These are phyloP conservation scores for Sarcophaga peregrina DNA, from an alignment of 1,140 invertebrate species.

Conservation along the genomic window DNA sequence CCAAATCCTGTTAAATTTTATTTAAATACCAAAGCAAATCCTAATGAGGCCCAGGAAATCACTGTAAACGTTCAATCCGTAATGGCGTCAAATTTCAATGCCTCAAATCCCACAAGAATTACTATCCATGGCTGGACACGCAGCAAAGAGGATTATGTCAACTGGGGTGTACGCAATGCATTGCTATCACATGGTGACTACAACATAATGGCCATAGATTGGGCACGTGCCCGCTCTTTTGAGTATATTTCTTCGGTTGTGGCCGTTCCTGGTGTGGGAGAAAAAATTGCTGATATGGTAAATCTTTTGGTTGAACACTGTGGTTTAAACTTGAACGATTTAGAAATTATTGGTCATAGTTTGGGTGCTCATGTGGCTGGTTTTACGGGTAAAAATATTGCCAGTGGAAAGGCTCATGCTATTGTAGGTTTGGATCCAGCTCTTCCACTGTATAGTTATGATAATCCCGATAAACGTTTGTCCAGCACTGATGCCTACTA, in stretches of 20 bases:
- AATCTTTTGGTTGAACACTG: conserved; percentile 63
- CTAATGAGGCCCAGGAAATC: conserved; percentile 38
- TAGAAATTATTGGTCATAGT: conserved; percentile 74
- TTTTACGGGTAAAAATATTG: conserved; percentile 67
- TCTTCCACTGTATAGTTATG: conserved; percentile 62
- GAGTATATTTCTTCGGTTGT: conserved; percentile 65
- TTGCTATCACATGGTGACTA: conserved; percentile 69
- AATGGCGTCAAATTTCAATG: conserved; percentile 29
- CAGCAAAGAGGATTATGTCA: conserved; percentile 52
- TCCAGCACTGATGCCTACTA: conserved; percentile 74
- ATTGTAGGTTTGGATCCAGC: conserved; percentile 71
- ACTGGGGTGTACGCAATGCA: conserved; percentile 60
- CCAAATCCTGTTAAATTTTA: conserved; percentile 47
- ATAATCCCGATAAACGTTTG: conserved; percentile 68
- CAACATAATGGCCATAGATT: conserved; percentile 73
- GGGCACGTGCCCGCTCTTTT: conserved; percentile 65
- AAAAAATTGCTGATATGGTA: conserved; percentile 67
- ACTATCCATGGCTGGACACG: conserved; percentile 63
- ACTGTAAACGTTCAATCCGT: conserved; percentile 6
- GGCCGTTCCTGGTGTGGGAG: conserved; percentile 67
- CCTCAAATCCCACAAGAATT: conserved; percentile 45
- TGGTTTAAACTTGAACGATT: conserved; percentile 67
- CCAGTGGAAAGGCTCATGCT: conserved; percentile 50
- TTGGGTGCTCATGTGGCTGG: conserved; percentile 75
- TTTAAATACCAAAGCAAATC: conserved; percentile 50